Percentiles rank a stretch among this genome's conserved stretches.
Conservation (phyloP, 2,888 invertebrate genomes). For the Nomada goodeniana region DNA sequence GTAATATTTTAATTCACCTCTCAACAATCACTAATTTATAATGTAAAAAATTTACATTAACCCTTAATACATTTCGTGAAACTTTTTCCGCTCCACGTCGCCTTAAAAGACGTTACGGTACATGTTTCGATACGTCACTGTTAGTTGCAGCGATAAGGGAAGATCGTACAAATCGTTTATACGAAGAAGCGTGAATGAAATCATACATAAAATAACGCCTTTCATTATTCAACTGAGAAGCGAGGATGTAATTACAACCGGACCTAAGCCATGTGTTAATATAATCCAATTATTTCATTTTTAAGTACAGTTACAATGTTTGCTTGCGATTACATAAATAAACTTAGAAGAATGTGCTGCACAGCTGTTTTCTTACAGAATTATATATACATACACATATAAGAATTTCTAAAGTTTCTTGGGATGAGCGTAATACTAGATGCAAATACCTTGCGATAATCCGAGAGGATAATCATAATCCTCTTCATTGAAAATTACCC, state of each 20-base stretch:
- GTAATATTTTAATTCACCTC: neutral
- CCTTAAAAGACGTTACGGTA: constrained; percentile 4
- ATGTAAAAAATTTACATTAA: neutral
- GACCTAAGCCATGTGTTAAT: neutral
- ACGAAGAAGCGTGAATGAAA: constrained; percentile 53
- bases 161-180: constrained; percentile 39
- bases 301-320: neutral
- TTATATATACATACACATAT: no score
- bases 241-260: neutral
- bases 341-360: no score
- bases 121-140: constrained; percentile 23
- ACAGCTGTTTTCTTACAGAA: no score
- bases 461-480: constrained; percentile 25
- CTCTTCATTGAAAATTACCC: constrained; percentile 35
- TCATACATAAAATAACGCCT: constrained; percentile 31
- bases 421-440: neutral
- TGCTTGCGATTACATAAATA: neutral
- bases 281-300: neutral
- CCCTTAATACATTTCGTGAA: neutral
- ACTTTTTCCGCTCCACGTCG: neutral
- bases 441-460: constrained; percentile 14
- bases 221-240: constrained; percentile 31
- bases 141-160: constrained; percentile 57
- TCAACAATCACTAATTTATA: neutral
- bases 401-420: neutral